A percentile compares a stretch with the other conserved stretches of the same genome.
Evolutionary conservation across 2,888 invertebrate genomes (phyloP).

Genomic region (Drosophila fulvimacula): DNA sequence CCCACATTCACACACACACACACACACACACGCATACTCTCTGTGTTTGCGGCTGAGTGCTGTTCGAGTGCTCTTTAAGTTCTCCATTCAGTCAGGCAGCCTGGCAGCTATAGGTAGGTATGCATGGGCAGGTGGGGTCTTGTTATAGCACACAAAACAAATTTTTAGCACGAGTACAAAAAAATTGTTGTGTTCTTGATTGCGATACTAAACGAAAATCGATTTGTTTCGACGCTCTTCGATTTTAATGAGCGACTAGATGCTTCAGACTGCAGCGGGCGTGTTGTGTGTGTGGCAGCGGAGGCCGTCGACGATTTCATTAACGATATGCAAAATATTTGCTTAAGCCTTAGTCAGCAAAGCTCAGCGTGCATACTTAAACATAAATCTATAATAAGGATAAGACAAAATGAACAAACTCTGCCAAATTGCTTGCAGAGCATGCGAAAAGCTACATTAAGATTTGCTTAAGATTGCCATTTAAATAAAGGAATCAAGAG

Average conservation of each 20-base stretch:
- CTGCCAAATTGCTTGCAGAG: not conserved
- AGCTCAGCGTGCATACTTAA: constrained; percentile 5
- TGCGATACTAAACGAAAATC: constrained; percentile 80
- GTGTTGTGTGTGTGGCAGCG: not conserved
- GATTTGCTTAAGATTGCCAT: constrained; percentile 12
- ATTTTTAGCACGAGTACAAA: constrained; percentile 76
- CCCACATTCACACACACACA: constrained; percentile 45
- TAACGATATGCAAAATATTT: constrained; percentile 61
- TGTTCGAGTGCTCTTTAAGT: constrained; percentile 79
- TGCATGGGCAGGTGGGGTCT: constrained; percentile 35
- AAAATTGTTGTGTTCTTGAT: constrained; percentile 72
- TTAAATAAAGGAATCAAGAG: not conserved
- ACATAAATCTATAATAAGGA: constrained; percentile 10
- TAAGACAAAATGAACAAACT: constrained; percentile 5
- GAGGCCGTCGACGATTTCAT: constrained; percentile 50
- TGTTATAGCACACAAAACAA: constrained; percentile 77
- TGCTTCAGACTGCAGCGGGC: constrained; percentile 38
- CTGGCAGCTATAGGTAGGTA: not conserved
- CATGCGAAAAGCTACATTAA: not conserved
- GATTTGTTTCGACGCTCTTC: constrained; percentile 68
- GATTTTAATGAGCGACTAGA: constrained; percentile 67
- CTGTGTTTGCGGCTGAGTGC: constrained; percentile 72
- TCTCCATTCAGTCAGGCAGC: constrained; percentile 64
- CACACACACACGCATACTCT: constrained; percentile 49
- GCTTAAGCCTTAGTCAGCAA: constrained; percentile 1